phyloP scores from a whole-genome alignment of 2,113 vertebrate genomes.

The Phylloscopus trochilus region DNA sequence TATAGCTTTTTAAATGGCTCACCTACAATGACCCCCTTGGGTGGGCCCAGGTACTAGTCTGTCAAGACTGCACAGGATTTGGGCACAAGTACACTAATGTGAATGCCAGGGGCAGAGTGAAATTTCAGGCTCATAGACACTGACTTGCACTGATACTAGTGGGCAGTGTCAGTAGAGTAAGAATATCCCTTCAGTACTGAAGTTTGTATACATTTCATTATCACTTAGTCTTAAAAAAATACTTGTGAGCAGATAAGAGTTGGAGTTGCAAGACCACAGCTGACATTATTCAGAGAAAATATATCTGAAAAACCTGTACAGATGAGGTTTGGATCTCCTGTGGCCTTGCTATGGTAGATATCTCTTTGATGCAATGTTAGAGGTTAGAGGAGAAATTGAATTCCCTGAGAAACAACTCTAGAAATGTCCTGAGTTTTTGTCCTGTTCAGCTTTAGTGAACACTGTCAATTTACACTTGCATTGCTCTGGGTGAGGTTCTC shows the following conservation, averaged over 20 bases:
- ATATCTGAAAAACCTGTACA: conserved; percentile 13
- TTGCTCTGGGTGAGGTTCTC: neutral
- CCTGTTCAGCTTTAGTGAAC: neutral
- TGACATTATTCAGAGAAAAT: neutral
- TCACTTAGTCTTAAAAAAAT: neutral
- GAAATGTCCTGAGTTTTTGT: neutral
- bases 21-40: neutral
- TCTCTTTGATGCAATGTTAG: neutral
- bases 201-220: neutral
- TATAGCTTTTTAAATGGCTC: neutral
- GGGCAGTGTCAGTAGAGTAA: neutral
- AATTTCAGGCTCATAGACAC: neutral
- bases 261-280: neutral
- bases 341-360: neutral
- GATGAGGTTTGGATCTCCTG: neutral
- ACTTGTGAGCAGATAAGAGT: neutral
- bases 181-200: neutral
- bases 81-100: neutral
- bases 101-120: neutral
- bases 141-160: neutral
- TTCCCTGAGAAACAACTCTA: neutral
- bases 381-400: conserved; percentile 19
- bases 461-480: neutral
- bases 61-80: neutral
- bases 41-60: neutral